Evolutionary conservation across 1,140 invertebrate genomes (phyloP).

Genomic region (Trachelipus rathkii): DNA sequence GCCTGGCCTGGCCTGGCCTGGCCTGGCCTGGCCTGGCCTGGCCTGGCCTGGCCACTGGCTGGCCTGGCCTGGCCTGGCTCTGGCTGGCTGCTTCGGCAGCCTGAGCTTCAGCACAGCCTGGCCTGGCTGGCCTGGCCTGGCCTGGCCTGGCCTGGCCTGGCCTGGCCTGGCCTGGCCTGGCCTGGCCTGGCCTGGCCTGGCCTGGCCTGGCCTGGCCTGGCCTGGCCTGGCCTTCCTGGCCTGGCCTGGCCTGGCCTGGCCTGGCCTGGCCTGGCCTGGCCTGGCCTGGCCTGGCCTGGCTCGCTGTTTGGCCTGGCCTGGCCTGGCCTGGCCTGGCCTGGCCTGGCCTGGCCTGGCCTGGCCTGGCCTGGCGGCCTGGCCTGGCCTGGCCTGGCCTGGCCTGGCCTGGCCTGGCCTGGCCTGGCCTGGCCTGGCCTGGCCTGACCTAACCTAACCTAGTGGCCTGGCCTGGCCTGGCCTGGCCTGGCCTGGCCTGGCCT

Average conservation of each 20-base stretch:
- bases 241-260: too few relatives aligned
- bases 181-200: slow-evolving; percentile 16
- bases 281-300: slow-evolving; percentile 23
- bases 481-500: slow-evolving; percentile 23
- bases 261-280: slow-evolving; percentile 13
- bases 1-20: slow-evolving; percentile 12
- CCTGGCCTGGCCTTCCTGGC: slow-evolving; percentile 14
- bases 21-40: slow-evolving; percentile 11
- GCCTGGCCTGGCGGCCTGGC: too few relatives aligned
- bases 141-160: slow-evolving; percentile 6
- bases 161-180: slow-evolving; percentile 1
- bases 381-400: too few relatives aligned
- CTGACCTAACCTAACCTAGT: slow-evolving; percentile 19
- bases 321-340: slow-evolving; percentile 23
- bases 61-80: slow-evolving; percentile 4
- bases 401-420: slow-evolving; percentile 23
- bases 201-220: slow-evolving; percentile 13
- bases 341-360: slow-evolving; percentile 30
- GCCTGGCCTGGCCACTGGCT: background rate
- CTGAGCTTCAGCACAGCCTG: background rate
- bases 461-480: too few relatives aligned
- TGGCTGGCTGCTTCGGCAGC: background rate
- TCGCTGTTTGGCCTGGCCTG: slow-evolving; percentile 29
- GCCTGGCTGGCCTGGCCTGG: too few relatives aligned
- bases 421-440: slow-evolving; percentile 23